Base-by-base conservation (phyloP, 2,888 invertebrate species). In the Epirrhoe alternata region DNA sequence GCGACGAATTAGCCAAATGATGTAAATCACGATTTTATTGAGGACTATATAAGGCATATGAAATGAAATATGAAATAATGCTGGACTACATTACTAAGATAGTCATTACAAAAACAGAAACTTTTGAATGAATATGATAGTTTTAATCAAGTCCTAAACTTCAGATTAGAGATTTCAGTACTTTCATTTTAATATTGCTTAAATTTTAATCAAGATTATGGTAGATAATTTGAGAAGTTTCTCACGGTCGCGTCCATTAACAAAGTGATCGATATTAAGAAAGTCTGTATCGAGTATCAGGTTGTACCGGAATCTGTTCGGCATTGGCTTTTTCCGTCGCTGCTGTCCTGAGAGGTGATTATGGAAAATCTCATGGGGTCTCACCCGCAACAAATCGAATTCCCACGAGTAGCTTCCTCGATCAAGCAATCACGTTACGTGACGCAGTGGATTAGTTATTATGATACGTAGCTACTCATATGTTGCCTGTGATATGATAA, bases 361-460 rank as follows among this genome's bases (percentile, higher is more conserved):
- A 82, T 82, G 81, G 86, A 87, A 90, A 90, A 86, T 85, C 81
- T 87, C 87, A 85, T 87, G 84, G 88, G 87, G 86, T 87, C 87
- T 86, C 88, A 86, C 84, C 86, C 84, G 81, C 83, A 87, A 84
- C 79, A 85, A 84, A 86, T 86, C 84, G 79, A 76, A 86, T 91
- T 92, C 92, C 91, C 92, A 92, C 92, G 92, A 83, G 79, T 83
- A 66, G 63, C 86, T 89, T 88, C 86, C 85, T 84, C 76, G 78
- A 83, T 82, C 79, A 75, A 72, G 80, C 81, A 86, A 87, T 87
- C 85, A 85, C 78, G 63, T 77, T 68, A 74, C 75, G 69, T 64
- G 76, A 73, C 71, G 72, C 68, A 75, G 70, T 72, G 71, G 61
- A 66, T 74, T 76, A 74, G 7, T 42, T 51, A 74, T 76, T 72